Percentiles rank a stretch among this genome's conserved stretches.
phyloP scores from a whole-genome alignment of 2,113 vertebrate species.

The Ctenodactylus gundi region DNA sequence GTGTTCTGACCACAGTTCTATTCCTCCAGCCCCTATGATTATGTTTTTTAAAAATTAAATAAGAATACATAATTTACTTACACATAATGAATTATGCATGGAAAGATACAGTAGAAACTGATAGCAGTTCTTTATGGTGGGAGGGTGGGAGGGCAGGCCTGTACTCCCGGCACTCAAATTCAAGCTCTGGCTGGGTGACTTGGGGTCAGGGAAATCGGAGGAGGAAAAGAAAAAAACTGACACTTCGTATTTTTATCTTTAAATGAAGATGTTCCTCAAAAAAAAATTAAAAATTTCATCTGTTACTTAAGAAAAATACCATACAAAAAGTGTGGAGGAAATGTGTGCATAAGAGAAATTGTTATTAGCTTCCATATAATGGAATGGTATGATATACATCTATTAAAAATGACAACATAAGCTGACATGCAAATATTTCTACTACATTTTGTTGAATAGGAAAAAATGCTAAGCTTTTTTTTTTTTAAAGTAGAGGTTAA shows the following conservation, averaged over 20 bases:
- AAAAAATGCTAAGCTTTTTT: neutral
- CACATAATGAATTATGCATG: neutral
- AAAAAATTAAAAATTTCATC: constrained; percentile 33
- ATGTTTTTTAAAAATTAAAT: too few relatives aligned
- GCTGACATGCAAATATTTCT: neutral
- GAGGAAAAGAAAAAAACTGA: too few relatives aligned
- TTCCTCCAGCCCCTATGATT: too few relatives aligned
- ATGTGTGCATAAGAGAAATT: neutral
- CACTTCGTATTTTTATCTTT: constrained; percentile 12
- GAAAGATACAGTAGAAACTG: constrained; percentile 24
- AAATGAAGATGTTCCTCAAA: neutral
- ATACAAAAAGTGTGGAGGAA: neutral
- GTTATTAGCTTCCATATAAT: neutral
- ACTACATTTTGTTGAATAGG: neutral
- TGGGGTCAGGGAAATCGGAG: too few relatives aligned
- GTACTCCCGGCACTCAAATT: too few relatives aligned
- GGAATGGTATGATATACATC: neutral
- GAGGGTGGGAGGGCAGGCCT: too few relatives aligned
- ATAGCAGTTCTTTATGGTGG: neutral
- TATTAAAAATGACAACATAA: neutral
- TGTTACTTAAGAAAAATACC: neutral
- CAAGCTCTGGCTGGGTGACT: too few relatives aligned
- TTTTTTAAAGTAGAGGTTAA: neutral
- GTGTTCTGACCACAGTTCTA: too few relatives aligned
- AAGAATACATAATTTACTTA: neutral